Percentiles rank a stretch among this genome's conserved stretches.
Evolutionary conservation across 2,797 vertebrate species (phyloP).

Genomic region (Chrysocyon brachyurus): DNA sequence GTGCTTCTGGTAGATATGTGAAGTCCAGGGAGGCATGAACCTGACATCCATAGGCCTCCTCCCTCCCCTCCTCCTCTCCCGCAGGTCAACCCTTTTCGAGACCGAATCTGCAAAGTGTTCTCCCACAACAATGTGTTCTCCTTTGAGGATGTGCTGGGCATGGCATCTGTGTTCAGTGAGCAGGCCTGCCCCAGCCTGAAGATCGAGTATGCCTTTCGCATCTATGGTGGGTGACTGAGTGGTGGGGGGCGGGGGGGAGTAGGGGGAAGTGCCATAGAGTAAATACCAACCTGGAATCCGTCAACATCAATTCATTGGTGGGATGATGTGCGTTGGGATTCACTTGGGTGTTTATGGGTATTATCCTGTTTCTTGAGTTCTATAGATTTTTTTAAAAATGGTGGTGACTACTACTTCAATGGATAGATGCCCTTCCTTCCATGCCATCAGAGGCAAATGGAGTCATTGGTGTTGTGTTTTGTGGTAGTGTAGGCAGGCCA

Average conservation of each 20-base stretch:
- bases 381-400: background rate
- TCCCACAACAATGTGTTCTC: conserved; percentile 67
- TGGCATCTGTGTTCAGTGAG: conserved; percentile 83
- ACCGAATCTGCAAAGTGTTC: conserved; percentile 84
- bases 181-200: conserved; percentile 85
- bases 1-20: background rate
- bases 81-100: conserved; percentile 83
- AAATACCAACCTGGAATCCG: background rate
- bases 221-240: conserved; percentile 72
- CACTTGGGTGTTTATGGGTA: background rate
- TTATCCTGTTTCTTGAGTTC: background rate
- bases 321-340: background rate
- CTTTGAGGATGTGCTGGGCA: conserved; percentile 81
- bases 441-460: background rate
- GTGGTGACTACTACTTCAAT: background rate
- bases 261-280: rapidly evolving
- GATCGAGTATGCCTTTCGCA: conserved; percentile 77
- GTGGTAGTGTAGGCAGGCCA: background rate
- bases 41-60: background rate
- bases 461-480: background rate
- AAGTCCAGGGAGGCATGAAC: background rate
- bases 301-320: too few species aligned
- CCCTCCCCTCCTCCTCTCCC: background rate
- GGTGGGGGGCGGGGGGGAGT: background rate
- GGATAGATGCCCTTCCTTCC: background rate